These are phyloP conservation scores for Leucopternis melanops DNA, from an alignment of 2,113 vertebrate species.

Conservation along the genomic window DNA sequence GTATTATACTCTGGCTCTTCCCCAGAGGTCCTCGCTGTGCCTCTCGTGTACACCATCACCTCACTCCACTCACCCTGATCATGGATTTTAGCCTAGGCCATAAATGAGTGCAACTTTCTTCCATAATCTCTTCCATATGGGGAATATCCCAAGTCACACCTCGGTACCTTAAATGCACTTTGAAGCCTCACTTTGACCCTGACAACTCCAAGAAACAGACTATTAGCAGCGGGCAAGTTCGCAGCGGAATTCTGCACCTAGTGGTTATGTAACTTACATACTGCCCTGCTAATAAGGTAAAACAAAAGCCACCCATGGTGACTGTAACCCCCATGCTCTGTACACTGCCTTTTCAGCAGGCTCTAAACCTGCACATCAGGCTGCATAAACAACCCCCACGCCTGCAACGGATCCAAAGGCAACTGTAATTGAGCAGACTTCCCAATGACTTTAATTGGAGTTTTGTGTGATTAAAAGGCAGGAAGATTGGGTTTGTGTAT, in stretches of 20 bases:
- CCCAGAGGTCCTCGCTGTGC: background rate
- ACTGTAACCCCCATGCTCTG: background rate
- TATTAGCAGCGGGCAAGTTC: background rate
- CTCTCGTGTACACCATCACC: background rate
- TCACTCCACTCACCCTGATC: background rate
- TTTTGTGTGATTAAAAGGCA: background rate
- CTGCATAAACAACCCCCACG: background rate
- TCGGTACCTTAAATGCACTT: background rate
- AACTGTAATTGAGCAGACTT: background rate
- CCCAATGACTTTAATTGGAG: background rate
- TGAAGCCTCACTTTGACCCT: background rate
- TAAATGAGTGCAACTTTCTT: background rate
- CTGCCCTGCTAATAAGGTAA: background rate
- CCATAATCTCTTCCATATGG: background rate
- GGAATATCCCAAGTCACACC: background rate
- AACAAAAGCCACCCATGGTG: background rate
- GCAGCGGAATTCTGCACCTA: background rate
- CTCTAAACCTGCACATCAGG: background rate
- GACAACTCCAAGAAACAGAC: background rate
- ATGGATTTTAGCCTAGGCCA: background rate
- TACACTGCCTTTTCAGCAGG: background rate
- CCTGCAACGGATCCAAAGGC: background rate
- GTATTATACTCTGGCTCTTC: background rate
- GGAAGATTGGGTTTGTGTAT: background rate
- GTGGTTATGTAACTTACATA: background rate